These are phyloP conservation scores for Synergus itoensis DNA, from an alignment of 2,888 invertebrate genomes.

Conservation along the genomic window DNA sequence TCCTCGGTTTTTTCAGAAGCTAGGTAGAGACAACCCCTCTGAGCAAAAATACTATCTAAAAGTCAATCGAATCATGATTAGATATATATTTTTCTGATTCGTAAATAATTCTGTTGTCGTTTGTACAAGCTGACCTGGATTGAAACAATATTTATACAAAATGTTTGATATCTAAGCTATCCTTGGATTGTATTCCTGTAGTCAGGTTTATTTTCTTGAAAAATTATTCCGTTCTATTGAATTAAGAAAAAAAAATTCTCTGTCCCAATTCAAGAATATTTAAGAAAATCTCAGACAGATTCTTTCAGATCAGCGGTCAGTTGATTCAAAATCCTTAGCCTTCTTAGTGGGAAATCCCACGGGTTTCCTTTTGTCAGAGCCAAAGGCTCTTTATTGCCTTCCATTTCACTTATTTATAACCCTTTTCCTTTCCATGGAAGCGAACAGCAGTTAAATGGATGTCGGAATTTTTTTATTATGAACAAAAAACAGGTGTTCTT, in stretches of 20 bases:
- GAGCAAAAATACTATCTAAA: too few relatives aligned
- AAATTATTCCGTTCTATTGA: neutral
- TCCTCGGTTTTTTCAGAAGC: neutral
- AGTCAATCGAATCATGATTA: too few relatives aligned
- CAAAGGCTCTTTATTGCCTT: constrained; percentile 24
- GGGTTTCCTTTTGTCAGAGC: neutral
- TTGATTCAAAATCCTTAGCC: constrained; percentile 15
- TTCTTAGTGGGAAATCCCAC: neutral
- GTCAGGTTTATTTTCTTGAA: neutral
- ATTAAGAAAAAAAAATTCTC: constrained; percentile 3
- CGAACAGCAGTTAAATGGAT: neutral
- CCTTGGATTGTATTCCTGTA: neutral
- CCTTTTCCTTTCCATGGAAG: neutral
- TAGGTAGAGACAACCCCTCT: too few relatives aligned
- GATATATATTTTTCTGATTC: too few relatives aligned
- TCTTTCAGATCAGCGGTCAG: constrained; percentile 1
- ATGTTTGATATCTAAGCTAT: neutral
- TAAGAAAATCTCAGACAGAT: neutral
- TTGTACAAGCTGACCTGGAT: too few relatives aligned
- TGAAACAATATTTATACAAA: too few relatives aligned
- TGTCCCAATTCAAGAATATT: neutral
- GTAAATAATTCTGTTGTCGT: too few relatives aligned
- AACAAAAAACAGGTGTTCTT: neutral
- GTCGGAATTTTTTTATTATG: neutral
- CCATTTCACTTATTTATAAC: neutral